Evolutionary conservation across 2,888 invertebrate species (phyloP), one percentile per base, ranked within the genome.

Genomic region (Parapristionchus giblindavisi): DNA sequence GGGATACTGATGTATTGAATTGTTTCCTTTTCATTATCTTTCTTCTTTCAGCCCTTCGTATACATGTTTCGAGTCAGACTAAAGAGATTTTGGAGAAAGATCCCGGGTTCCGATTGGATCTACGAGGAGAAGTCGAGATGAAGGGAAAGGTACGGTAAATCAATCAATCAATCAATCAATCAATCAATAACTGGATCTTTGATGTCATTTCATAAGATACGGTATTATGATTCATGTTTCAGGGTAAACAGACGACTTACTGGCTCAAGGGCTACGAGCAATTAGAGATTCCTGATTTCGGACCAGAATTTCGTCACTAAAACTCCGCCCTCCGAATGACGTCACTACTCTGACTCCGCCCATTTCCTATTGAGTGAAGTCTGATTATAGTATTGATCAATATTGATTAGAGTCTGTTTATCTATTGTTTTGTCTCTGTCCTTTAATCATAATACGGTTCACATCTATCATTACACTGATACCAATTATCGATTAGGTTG

Each of bases 101-200:
- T 68, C 78, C 83, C 11, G 85, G 83, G 58, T 88, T 88, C 84
- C 80, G 82, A 5, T 77, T 88, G 34, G 87, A 88, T 34, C 80
- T 86, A 8, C 80, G 88, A 27, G 88, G 88, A 51, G 82, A 88
- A 58, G 84, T 88, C 29, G 85, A 87, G 79, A 88, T 88, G 87
- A 88, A 88, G 76, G 88, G 88, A 76, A 88, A 88, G 74, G 85
- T 84, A 48, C 56, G 70, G 14, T 29, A 48, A 24, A 29, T 40
- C n/a, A n/a, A 40, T 61, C 6, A n/a, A 61, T 3, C 8, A 27
- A 54, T 24, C 27, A 17, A 24, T 17, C 29, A 29, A 17, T 17
- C 48, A 48, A 11, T 48, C 48, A 14, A 14, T 48, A 11, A 61
- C 2, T 2, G 61, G 27, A 61, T 61, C n/a, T 5, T 36, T n/a